Evolutionary conservation across 1,140 invertebrate genomes (phyloP), one percentile per base, ranked within the genome.

Genomic region (Bursaphelenchus mucronatus): DNA sequence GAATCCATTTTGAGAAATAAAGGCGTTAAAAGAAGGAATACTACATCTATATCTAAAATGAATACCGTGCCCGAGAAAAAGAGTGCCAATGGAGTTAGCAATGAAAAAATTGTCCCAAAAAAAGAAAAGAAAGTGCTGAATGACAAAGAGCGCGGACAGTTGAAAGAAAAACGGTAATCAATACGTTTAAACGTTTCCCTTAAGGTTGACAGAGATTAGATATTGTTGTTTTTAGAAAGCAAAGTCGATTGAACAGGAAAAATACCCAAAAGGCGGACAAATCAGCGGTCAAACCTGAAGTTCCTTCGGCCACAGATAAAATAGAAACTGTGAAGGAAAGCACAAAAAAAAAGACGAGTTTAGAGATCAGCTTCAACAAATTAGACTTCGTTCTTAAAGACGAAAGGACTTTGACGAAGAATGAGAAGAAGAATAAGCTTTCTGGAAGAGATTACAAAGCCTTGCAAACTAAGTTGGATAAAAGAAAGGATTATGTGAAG

Each of bases 401-500:
- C 11, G 46, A 64, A 8, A 53, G 39, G 72, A 40, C 39, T 6
- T 21, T 41, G 17, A 17, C n/a, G 43, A 46, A 61, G 57, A 75
- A 63, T 49, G 61, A 75, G 15, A 76, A 73, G 46, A 52, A 69
- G 19, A 64, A 77, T 19, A 67, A 67, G 17, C 68, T 71, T 40
- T 52, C 44, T 21, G 75, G 71, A 10, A 67, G 66, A 21, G 77
- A 75, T 59, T 75, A 67, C 58, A 53, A 66, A 17, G 39, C 69
- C 8, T 54, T 76, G 11, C 59, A 75, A 10, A 51, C 68, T 39
- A 76, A 76, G 54, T 68, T 61, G 0, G 63, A 75, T 43, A 51
- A 65, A 17, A 50, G 74, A 52, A 51, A 71, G 46, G 66, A 71
- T 19, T 46, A 44, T 7, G 51, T 76, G 11, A 61, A 59, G 4